Base-by-base conservation (phyloP, 2,888 invertebrate genomes). In the Sepiola atlantica region DNA sequence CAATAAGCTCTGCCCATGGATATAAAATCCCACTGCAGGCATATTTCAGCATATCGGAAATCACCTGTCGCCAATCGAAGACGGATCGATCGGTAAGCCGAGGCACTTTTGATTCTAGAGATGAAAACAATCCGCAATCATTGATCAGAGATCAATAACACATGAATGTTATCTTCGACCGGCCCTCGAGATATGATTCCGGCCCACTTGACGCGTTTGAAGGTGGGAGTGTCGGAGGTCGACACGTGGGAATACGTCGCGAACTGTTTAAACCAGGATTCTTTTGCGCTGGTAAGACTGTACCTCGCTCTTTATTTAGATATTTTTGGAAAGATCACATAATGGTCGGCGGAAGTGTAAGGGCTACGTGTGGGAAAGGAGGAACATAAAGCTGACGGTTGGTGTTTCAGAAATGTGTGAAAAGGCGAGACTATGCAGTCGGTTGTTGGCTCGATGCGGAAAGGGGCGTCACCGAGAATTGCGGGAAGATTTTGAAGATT, bases 131-230 rank as follows among this genome's bases (percentile, higher is more conserved):
- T 16, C 77, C 77, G n/a, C 77, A n/a, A 77, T 77, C 77, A 77
- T n/a, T n/a, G 16, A 77, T 77, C n/a, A 32, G 77, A 32, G 77
- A 77, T 77, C 77, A 32, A 77, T 77, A 32, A 10, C 77, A n/a
- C 77, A n/a, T n/a, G 77, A 77, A 77, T 77, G 77, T 77, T 77
- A 77, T 77, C 77, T 77, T 32, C n/a, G 77, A 77, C 77, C n/a
- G n/a, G 77, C 14, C n/a, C n/a, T 77, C 77, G 77, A 77, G 32
- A 77, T 77, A 77, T 77, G n/a, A 77, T n/a, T 77, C 77, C 32
- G n/a, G 14, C 10, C 77, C 2, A 16, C 32, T 45, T 45, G 45
- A 45, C 45, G 45, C 8, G 45, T 45, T 45, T 45, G 45, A 45
- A 45, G 45, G 77, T 14, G 4, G 14, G n/a, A 14, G 77, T 0